These are phyloP conservation scores for Anolis sagrei DNA, from an alignment of 2,113 vertebrate species.

Conservation along the genomic window DNA sequence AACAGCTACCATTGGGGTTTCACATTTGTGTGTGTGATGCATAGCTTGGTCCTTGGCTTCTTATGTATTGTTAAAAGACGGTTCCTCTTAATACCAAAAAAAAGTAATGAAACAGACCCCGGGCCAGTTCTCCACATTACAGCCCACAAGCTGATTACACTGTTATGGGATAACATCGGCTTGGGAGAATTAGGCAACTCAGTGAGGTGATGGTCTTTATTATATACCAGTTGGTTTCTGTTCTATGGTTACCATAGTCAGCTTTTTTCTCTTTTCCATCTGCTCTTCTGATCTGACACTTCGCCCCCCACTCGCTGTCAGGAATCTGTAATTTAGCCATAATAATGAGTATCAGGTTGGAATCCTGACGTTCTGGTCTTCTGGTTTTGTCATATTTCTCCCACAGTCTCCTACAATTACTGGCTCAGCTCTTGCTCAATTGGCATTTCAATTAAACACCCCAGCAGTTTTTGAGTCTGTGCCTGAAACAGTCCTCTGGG, in stretches of 20 bases:
- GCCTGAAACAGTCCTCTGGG: background rate
- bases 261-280: constrained; percentile 35
- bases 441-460: accelerated
- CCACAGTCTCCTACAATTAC: constrained; percentile 27
- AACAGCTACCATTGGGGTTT: background rate
- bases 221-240: constrained; percentile 51
- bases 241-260: constrained; percentile 45
- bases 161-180: constrained; percentile 64
- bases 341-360: constrained; percentile 62
- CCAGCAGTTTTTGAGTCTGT: background rate
- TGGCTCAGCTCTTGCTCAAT: background rate
- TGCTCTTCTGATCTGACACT: constrained; percentile 54
- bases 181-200: constrained; percentile 58
- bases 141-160: constrained; percentile 57
- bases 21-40: background rate
- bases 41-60: background rate
- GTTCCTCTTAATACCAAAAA: constrained; percentile 27
- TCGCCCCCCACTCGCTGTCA: constrained; percentile 44
- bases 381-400: constrained; percentile 48
- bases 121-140: constrained; percentile 50
- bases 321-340: constrained; percentile 69
- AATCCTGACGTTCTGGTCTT: constrained; percentile 46
- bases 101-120: constrained; percentile 44
- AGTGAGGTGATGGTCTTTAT: constrained; percentile 29
- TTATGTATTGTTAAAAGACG: background rate